A percentile compares a stretch with the other conserved stretches of the same genome.
Evolutionary conservation across 2,113 vertebrate species (phyloP).

Genomic region (Myotis davidii): DNA sequence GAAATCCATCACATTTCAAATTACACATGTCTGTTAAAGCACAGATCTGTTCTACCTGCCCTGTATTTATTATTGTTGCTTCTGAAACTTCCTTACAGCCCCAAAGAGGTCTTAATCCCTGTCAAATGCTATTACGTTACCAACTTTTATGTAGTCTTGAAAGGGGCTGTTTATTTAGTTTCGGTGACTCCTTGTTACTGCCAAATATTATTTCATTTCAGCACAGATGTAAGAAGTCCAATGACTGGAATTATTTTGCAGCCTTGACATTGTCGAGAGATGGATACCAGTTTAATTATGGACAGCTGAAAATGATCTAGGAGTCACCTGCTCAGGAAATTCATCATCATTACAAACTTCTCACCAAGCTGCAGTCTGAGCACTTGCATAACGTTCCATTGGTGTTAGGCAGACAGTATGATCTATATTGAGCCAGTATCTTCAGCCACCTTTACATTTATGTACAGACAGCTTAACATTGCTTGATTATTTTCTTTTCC

Average conservation of each 20-base stretch:
- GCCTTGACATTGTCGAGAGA: conserved; percentile 70
- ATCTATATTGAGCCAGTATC: not conserved
- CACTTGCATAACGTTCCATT: not conserved
- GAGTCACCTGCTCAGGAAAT: conserved; percentile 74
- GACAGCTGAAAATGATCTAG: conserved; percentile 77
- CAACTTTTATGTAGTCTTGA: conserved; percentile 78
- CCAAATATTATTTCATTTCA: conserved; percentile 84
- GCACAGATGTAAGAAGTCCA: conserved; percentile 78
- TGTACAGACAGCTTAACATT: conserved; percentile 49
- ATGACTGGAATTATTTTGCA: conserved; percentile 75
- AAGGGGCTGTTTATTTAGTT: conserved; percentile 81
- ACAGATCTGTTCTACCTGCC: conserved; percentile 62
- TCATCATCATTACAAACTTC: conserved; percentile 69
- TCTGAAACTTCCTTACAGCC: conserved; percentile 77
- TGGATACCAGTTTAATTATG: conserved; percentile 79
- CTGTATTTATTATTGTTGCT: conserved; percentile 78
- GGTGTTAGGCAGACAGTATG: not conserved
- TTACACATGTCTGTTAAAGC: conserved; percentile 62
- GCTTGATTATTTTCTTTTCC: conserved; percentile 73
- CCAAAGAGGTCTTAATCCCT: conserved; percentile 80
- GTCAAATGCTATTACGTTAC: conserved; percentile 80
- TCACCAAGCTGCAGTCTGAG: conserved; percentile 35
- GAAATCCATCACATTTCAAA: conserved; percentile 69
- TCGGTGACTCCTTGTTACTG: conserved; percentile 80
- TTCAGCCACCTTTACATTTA: conserved; percentile 25